These are phyloP conservation scores for Neoitamus cyanurus DNA, from an alignment of 2,888 invertebrate species.

Conservation along the genomic window DNA sequence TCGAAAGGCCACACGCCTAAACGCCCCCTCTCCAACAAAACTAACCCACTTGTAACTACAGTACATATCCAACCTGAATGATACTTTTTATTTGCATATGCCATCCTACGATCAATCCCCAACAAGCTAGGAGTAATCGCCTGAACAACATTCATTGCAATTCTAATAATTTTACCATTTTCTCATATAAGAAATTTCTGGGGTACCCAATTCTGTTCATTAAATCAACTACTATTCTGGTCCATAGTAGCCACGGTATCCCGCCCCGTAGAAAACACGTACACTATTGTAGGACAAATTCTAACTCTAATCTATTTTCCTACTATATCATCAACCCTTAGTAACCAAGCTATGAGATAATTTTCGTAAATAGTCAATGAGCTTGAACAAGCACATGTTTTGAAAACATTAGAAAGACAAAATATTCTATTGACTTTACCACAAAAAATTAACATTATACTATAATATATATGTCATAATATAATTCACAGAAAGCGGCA, in stretches of 20 bases:
- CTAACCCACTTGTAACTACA: constrained; percentile 70
- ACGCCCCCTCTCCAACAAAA: too few relatives aligned
- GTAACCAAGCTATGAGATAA: constrained; percentile 69
- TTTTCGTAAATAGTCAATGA: constrained; percentile 71
- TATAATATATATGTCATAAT: constrained; percentile 72
- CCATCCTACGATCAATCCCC: constrained; percentile 82
- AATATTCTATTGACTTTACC: constrained; percentile 72
- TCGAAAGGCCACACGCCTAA: too few relatives aligned
- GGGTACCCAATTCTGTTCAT: constrained; percentile 72
- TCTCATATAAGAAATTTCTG: constrained; percentile 70
- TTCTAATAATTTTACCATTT: constrained; percentile 74
- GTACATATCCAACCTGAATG: constrained; percentile 86
- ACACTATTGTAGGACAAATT: constrained; percentile 72
- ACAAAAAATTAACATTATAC: constrained; percentile 66
- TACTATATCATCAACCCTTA: constrained; percentile 71
- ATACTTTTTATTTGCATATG: constrained; percentile 86
- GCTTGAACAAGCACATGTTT: constrained; percentile 76
- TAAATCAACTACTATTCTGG: constrained; percentile 74
- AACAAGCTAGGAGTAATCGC: constrained; percentile 78
- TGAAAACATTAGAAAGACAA: constrained; percentile 76
- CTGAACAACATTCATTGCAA: constrained; percentile 71
- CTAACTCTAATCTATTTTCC: constrained; percentile 71
- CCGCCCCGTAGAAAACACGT: constrained; percentile 76
- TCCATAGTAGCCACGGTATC: constrained; percentile 69
- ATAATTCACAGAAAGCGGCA: constrained; percentile 74